A percentile compares a stretch with the other conserved stretches of the same genome.
Evolutionary conservation across 2,113 vertebrate species (phyloP).

Genomic region (Hirundichthys speculiger): DNA sequence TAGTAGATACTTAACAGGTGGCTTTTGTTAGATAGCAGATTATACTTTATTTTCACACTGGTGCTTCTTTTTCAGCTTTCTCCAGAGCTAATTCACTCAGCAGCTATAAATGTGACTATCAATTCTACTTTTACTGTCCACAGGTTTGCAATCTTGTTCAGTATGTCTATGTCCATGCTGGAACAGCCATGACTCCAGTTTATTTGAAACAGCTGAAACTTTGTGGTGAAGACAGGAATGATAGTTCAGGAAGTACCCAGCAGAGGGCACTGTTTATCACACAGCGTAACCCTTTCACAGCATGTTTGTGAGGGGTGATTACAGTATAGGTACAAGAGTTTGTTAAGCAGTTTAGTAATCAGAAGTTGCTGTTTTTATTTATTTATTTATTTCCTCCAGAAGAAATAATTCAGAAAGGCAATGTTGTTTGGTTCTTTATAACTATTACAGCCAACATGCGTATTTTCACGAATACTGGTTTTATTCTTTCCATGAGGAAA

Average conservation of each 20-base stretch:
- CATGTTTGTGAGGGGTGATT: background rate
- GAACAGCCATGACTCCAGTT: background rate
- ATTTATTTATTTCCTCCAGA: background rate
- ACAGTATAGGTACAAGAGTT: conserved; percentile 2
- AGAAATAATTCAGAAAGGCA: too few species aligned
- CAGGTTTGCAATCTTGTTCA: conserved; percentile 2
- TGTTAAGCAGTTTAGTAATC: background rate
- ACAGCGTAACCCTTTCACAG: conserved; percentile 3
- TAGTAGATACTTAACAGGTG: too few species aligned
- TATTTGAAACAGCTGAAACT: background rate
- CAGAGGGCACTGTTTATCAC: conserved; percentile 75
- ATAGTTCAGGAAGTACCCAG: conserved; percentile 43
- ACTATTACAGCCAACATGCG: background rate
- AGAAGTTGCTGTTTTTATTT: conserved; percentile 5
- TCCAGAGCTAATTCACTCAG: background rate
- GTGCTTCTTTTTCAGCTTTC: background rate
- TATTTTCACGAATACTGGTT: conserved; percentile 1
- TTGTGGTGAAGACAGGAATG: background rate
- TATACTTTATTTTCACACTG: too few species aligned
- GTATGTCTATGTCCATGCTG: conserved; percentile 15
- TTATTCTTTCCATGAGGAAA: background rate
- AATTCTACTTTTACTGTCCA: background rate
- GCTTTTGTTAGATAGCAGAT: too few species aligned
- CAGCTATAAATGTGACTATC: background rate
- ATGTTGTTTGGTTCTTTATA: background rate